Conservation (phyloP, 2,888 invertebrate genomes). For the Agrochola lychnidis region DNA sequence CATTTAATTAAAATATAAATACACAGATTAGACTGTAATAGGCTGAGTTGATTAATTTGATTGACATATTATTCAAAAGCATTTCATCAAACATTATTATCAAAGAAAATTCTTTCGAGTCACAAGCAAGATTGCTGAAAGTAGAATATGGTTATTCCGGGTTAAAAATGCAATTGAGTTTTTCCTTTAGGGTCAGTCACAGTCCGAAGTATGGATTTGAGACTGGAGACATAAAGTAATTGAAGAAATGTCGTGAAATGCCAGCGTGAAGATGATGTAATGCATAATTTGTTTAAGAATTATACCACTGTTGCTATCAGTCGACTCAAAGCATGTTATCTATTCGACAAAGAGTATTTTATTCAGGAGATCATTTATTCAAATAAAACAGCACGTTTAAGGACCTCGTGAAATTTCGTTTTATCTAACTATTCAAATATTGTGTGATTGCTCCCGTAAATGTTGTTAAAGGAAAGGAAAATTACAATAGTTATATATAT, state of each 20-base stretch:
- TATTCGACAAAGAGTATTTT: background rate
- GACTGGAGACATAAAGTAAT: background rate
- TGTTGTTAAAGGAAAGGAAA: constrained; percentile 9
- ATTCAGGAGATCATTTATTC: background rate
- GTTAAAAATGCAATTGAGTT: background rate
- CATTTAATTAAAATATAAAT: background rate
- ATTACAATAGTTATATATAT: background rate
- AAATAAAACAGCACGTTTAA: background rate
- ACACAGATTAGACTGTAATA: background rate
- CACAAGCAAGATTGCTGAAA: background rate
- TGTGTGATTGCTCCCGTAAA: background rate
- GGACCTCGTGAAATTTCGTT: constrained; percentile 1
- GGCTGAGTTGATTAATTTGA: background rate
- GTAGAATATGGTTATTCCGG: background rate
- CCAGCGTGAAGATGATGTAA: background rate
- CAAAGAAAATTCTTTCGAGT: background rate
- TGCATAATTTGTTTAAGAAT: constrained; percentile 4
- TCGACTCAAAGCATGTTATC: constrained; percentile 10
- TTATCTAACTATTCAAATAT: constrained; percentile 18
- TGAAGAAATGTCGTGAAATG: background rate
- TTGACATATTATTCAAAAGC: background rate
- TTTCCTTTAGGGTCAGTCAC: background rate
- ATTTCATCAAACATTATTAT: background rate
- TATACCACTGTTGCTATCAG: background rate
- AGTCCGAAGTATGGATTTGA: background rate